Percentiles rank a stretch among this genome's conserved stretches.
These are phyloP conservation scores for Drosophila sechellia DNA, from an alignment of 1,140 invertebrate species.

Conservation along the genomic window DNA sequence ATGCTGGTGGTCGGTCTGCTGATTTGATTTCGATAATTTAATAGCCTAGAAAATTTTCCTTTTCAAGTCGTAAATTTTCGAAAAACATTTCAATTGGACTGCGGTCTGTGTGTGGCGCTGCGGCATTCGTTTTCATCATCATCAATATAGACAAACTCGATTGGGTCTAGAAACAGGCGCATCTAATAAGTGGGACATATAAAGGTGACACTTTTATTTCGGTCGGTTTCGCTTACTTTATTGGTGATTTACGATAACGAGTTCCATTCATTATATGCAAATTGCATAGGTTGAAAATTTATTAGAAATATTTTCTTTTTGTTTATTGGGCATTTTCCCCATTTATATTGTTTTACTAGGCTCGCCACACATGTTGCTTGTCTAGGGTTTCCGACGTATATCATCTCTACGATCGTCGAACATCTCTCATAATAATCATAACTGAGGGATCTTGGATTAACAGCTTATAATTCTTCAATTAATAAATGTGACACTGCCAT, in stretches of 20 bases:
- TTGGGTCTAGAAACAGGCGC: conserved; percentile 33
- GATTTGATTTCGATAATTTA: conserved; percentile 48
- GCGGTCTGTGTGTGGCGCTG: conserved; percentile 41
- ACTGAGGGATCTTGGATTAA: conserved; percentile 30
- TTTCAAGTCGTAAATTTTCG: conserved; percentile 60
- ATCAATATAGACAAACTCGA: conserved; percentile 61
- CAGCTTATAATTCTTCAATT: conserved; percentile 75
- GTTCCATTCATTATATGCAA: conserved; percentile 78
- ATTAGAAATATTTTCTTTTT: conserved; percentile 33
- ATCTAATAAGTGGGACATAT: conserved; percentile 48
- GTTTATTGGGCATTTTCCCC: conserved; percentile 62
- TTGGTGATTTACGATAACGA: conserved; percentile 75
- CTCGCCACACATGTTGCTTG: conserved; percentile 65
- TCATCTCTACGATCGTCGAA: conserved; percentile 18
- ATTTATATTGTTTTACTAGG: conserved; percentile 71
- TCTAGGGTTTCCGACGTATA: conserved; percentile 48
- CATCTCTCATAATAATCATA: conserved; percentile 50
- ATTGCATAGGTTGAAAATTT: conserved; percentile 47
- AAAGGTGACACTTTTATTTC: conserved; percentile 70
- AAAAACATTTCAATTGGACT: conserved; percentile 70
- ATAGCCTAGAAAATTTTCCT: conserved; percentile 41
- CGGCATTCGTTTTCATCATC: conserved; percentile 68
- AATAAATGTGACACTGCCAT: conserved; percentile 66
- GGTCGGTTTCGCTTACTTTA: conserved; percentile 25
- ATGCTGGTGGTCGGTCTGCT: conserved; percentile 53